phyloP scores from a whole-genome alignment of 2,888 invertebrate species.

The Orchestes rusci region DNA sequence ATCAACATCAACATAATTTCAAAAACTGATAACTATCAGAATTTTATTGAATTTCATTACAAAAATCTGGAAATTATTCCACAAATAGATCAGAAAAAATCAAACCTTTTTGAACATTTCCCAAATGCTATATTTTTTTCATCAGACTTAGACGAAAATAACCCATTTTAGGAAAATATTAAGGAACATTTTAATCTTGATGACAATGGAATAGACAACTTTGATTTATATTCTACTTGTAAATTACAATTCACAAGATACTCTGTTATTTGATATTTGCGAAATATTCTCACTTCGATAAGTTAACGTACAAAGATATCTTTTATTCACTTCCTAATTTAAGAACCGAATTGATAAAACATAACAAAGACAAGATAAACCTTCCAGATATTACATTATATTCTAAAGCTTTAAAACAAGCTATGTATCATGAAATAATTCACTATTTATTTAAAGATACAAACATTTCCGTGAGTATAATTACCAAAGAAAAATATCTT shows the following conservation, averaged over 20 bases:
- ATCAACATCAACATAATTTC: background rate
- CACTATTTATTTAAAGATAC: slow-evolving; percentile 14
- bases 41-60: slow-evolving; percentile 20
- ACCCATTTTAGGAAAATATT: slow-evolving; percentile 11
- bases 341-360: slow-evolving; percentile 6
- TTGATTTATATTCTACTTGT: too few relatives aligned
- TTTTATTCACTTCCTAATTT: slow-evolving; percentile 8
- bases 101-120: slow-evolving; percentile 13
- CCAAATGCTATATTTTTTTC: slow-evolving; percentile 16
- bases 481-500: slow-evolving; percentile 12
- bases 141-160: slow-evolving; percentile 19
- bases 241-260: too few relatives aligned
- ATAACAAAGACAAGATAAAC: too few relatives aligned
- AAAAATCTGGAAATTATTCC: slow-evolving; percentile 11
- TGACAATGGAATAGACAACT: too few relatives aligned
- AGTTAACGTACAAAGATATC: slow-evolving; percentile 7
- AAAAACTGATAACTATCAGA: slow-evolving; percentile 9
- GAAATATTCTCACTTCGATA: slow-evolving; percentile 2
- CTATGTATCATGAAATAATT: slow-evolving; percentile 4
- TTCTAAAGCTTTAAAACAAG: slow-evolving; percentile 6
- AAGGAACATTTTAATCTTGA: too few relatives aligned
- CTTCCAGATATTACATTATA: slow-evolving; percentile 3
- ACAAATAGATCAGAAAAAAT: slow-evolving; percentile 17
- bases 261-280: background rate
- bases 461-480: slow-evolving; percentile 24